These are phyloP conservation scores for Phoeniculus purpureus DNA, from an alignment of 2,797 vertebrate genomes.

Conservation along the genomic window DNA sequence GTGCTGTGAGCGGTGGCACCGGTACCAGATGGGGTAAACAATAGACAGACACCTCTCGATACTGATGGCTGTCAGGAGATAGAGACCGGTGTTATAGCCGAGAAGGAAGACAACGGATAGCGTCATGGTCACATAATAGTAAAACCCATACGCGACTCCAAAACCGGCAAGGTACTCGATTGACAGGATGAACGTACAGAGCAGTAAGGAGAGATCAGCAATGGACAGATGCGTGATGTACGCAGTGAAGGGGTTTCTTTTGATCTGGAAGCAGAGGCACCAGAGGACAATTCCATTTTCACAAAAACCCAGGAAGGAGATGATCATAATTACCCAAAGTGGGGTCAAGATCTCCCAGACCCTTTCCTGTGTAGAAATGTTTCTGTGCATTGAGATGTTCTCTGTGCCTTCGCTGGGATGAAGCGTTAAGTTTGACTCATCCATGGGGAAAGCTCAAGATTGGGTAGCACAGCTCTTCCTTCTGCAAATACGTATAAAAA, in stretches of 20 bases:
- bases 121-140: slow-evolving; percentile 68
- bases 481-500: slow-evolving; percentile 71
- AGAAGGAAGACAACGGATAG: slow-evolving; percentile 76
- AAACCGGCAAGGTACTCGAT: slow-evolving; percentile 70
- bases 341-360: slow-evolving; percentile 61
- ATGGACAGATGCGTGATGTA: slow-evolving; percentile 80
- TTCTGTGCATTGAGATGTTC: slow-evolving; percentile 66
- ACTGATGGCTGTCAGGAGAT: slow-evolving; percentile 81
- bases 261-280: slow-evolving; percentile 81
- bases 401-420: slow-evolving; percentile 29
- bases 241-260: slow-evolving; percentile 77
- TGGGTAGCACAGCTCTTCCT: slow-evolving; percentile 57
- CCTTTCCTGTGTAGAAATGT: slow-evolving; percentile 52
- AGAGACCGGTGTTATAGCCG: slow-evolving; percentile 80
- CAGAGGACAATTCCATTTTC: slow-evolving; percentile 80
- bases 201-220: slow-evolving; percentile 74
- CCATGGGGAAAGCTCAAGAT: slow-evolving; percentile 67
- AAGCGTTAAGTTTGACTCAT: slow-evolving; percentile 63
- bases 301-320: slow-evolving; percentile 77
- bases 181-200: slow-evolving; percentile 74
- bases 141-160: slow-evolving; percentile 65
- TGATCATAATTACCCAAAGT: slow-evolving; percentile 75
- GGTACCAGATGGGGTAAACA: slow-evolving; percentile 79
- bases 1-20: slow-evolving; percentile 74
- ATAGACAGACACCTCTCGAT: slow-evolving; percentile 80